phyloP scores from a whole-genome alignment of 2,888 invertebrate species.

The Thysanoteuthis rhombus region DNA sequence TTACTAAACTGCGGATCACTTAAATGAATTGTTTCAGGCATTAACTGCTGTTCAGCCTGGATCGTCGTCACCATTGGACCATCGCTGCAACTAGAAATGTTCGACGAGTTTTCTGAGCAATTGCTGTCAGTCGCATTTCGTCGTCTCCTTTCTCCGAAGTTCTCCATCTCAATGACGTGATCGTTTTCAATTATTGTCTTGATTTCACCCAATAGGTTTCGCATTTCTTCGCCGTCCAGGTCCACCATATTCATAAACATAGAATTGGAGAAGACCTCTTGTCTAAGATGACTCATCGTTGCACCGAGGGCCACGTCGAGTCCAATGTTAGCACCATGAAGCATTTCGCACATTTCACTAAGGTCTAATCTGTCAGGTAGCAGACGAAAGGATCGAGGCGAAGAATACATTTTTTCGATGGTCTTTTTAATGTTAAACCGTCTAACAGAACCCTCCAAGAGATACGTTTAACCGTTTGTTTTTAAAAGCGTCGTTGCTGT shows the following conservation, averaged over 20 bases:
- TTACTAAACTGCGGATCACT: neutral
- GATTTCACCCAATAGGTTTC: constrained; percentile 1
- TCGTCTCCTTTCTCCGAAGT: neutral
- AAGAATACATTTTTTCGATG: neutral
- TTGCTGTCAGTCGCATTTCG: neutral
- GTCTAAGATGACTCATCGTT: constrained; percentile 1
- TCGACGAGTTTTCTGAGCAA: neutral
- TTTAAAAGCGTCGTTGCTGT: neutral
- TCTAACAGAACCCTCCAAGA: neutral
- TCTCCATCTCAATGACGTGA: neutral
- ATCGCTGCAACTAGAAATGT: neutral
- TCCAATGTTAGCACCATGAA: neutral
- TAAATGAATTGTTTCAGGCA: neutral
- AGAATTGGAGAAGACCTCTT: constrained; percentile 20
- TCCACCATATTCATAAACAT: constrained; percentile 23
- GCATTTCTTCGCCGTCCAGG: constrained; percentile 21
- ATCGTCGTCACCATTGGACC: neutral
- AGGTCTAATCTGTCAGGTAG: neutral
- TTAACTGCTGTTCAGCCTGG: neutral
- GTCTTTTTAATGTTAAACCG: neutral
- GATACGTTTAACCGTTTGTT: neutral
- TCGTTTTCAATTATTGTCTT: constrained; percentile 20
- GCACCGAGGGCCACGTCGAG: neutral
- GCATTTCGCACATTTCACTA: constrained; percentile 27
- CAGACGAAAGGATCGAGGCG: neutral